These are phyloP conservation scores for Hapalemur alaotrensis DNA, from an alignment of 2,797 vertebrate genomes.

Conservation along the genomic window DNA sequence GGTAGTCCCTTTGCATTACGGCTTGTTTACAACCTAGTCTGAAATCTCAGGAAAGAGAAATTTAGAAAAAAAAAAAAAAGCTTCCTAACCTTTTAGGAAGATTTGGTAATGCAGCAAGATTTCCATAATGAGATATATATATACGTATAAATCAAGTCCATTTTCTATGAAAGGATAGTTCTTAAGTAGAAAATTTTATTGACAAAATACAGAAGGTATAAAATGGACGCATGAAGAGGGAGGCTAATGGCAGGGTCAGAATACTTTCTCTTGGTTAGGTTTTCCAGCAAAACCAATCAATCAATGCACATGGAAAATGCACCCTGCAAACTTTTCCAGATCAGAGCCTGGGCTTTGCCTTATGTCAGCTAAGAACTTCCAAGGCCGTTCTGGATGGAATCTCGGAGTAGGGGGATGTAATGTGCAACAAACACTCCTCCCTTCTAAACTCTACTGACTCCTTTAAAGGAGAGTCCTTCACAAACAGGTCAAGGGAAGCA, in stretches of 20 bases:
- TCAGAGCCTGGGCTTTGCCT: neutral
- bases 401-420: neutral
- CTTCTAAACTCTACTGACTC: neutral
- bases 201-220: neutral
- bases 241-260: neutral
- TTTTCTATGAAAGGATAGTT: neutral
- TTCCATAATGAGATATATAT: neutral
- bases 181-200: neutral
- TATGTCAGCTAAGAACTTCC: neutral
- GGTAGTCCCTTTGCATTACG: conserved; percentile 71
- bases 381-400: neutral
- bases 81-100: neutral
- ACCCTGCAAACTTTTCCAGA: neutral
- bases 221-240: neutral
- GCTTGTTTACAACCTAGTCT: conserved; percentile 64
- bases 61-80: neutral
- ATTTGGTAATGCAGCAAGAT: neutral
- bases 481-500: conserved; percentile 44
- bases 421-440: neutral
- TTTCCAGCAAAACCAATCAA: conserved; percentile 42
- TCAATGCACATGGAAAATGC: neutral
- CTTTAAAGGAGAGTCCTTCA: conserved; percentile 37
- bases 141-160: neutral
- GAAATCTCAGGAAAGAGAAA: conserved; percentile 45
- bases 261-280: neutral